These are phyloP conservation scores for Sarcophaga bullata DNA, from an alignment of 1,140 invertebrate genomes.

Conservation along the genomic window DNA sequence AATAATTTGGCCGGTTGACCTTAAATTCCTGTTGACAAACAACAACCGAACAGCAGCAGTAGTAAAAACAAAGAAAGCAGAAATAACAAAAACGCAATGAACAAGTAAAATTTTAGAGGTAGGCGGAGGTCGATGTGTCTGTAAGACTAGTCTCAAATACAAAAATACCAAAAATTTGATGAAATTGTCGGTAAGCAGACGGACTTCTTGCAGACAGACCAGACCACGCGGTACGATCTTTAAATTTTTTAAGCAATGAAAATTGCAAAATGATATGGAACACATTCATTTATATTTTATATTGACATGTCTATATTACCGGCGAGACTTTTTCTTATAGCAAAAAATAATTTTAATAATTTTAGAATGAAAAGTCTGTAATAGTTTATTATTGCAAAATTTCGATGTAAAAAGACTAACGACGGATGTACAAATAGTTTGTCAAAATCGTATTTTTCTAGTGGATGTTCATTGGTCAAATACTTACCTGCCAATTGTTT, in stretches of 20 bases:
- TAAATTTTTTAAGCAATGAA: neutral
- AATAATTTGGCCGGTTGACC: neutral
- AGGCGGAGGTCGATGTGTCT: conserved; percentile 17
- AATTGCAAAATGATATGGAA: too few relatives aligned
- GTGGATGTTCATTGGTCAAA: neutral
- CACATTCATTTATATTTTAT: too few relatives aligned
- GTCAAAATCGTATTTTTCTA: too few relatives aligned
- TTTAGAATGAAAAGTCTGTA: too few relatives aligned
- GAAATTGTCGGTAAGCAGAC: neutral
- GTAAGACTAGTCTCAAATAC: neutral
- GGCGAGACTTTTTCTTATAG: too few relatives aligned
- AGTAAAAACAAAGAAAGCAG: neutral
- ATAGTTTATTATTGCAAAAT: too few relatives aligned
- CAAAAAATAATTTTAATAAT: too few relatives aligned
- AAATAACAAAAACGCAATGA: neutral
- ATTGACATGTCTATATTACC: too few relatives aligned
- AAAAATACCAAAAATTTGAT: neutral
- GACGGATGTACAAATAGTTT: too few relatives aligned
- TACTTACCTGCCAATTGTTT: conserved; percentile 92
- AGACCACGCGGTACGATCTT: neutral
- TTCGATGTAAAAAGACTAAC: too few relatives aligned
- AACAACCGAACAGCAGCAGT: neutral
- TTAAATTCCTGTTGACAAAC: neutral
- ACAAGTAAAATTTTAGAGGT: neutral
- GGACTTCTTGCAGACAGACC: neutral